Evolutionary conservation across 2,888 invertebrate genomes (phyloP), one percentile per base, ranked within the genome.

Genomic region (Terebella lapidaria): DNA sequence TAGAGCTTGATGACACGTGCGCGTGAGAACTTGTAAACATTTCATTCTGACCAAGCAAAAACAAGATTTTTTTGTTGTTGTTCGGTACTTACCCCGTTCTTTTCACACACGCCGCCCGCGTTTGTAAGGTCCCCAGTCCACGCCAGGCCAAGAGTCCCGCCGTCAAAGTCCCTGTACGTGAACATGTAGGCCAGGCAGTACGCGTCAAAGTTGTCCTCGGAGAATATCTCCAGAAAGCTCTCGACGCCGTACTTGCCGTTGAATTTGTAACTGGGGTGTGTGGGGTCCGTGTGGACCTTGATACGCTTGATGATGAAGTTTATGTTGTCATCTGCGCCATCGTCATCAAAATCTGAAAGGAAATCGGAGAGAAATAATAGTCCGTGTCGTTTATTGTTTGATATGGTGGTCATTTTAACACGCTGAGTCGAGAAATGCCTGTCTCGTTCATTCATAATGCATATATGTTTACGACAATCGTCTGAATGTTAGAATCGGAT

Each of bases 101-200:
- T 92, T 83, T 97, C 96, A 81, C 97, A 99, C 71, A 99, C 95
- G 57, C 97, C 99, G 53, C 97, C 97, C 4, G 67, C 64, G 3
- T 94, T 94, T 57, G 62, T 58, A 2, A 67, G 51, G 68, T 93
- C 93, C 25, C 96, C 97, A 25, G 97, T 96, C 99, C 97, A 99
- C 0, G 99, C 99, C 51, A 99, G 84, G 28, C 99, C 99, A 46
- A 99, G 84, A 22, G 97, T 97, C 61, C 97, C 97, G 5, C 95
- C 96, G 25, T 94, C 94, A 79, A 99, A 99, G 82, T 99, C 97
- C 73, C 94, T 87, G 62, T 95, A 94, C 0, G 99, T 97, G 83
- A 99, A 95, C 67, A 97, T 94, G 81, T 97, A 99, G 15, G 97
- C 96, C 67, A 99, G 86, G 79, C 99, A 99, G 83, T 95, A 99